A percentile compares a stretch with the other conserved stretches of the same genome.
These are phyloP conservation scores for Papilio polytes DNA, from an alignment of 1,140 invertebrate species.

Conservation along the genomic window DNA sequence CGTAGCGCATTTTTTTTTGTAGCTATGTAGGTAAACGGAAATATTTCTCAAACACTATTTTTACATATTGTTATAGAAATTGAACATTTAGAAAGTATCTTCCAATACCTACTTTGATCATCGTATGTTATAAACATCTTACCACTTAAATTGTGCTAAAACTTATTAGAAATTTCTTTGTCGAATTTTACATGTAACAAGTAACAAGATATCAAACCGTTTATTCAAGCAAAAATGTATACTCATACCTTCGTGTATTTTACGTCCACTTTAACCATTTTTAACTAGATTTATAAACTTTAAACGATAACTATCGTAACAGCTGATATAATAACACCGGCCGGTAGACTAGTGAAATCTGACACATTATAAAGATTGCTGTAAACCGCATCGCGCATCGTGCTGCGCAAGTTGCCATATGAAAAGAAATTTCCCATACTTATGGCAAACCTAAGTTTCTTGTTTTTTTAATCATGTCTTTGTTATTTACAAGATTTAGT, in stretches of 20 bases:
- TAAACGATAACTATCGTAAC: neutral
- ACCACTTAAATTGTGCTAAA: neutral
- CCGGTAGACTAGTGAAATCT: neutral
- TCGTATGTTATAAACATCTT: neutral
- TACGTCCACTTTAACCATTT: slow-evolving; percentile 63
- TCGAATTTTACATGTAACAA: neutral
- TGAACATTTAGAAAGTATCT: neutral
- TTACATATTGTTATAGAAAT: neutral
- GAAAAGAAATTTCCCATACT: neutral
- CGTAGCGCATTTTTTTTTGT: neutral
- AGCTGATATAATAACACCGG: neutral
- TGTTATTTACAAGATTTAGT: neutral
- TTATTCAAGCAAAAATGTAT: neutral
- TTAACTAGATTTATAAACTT: slow-evolving; percentile 25
- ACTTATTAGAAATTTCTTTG: neutral
- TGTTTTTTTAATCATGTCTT: neutral
- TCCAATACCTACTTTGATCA: neutral
- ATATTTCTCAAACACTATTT: neutral
- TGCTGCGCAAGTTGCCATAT: neutral
- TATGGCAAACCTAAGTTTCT: neutral
- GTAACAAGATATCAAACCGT: neutral
- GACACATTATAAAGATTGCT: neutral
- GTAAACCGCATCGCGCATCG: neutral
- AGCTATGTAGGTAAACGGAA: neutral
- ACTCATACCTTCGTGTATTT: slow-evolving; percentile 62